A percentile compares a stretch with the other conserved stretches of the same genome.
Evolutionary conservation across 2,113 vertebrate species (phyloP).

Genomic region (Callaeas wilsoni): DNA sequence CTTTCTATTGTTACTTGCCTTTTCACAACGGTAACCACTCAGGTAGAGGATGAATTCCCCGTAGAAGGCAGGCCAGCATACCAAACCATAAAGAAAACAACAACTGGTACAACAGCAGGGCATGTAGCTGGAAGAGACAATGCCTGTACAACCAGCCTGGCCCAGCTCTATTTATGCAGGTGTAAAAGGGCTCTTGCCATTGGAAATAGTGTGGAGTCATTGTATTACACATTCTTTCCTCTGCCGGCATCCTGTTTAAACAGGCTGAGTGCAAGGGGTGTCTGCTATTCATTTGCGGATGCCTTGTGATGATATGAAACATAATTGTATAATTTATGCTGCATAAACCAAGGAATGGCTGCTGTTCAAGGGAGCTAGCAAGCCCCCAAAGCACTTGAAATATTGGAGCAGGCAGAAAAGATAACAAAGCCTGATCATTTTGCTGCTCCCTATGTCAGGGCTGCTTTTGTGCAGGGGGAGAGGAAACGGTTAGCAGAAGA

Average conservation of each 20-base stretch:
- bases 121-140: conserved; percentile 32
- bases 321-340: conserved; percentile 46
- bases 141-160: background rate
- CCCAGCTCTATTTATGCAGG: conserved; percentile 62
- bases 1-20: background rate
- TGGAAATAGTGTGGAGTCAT: conserved; percentile 37
- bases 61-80: background rate
- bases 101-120: background rate
- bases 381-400: conserved; percentile 18
- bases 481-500: background rate
- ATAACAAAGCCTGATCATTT: conserved; percentile 32
- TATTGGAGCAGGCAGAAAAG: conserved; percentile 55
- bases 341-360: conserved; percentile 38
- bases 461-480: background rate
- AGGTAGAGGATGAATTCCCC: background rate
- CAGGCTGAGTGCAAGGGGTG: conserved; percentile 30
- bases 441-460: background rate
- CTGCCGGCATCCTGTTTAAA: conserved; percentile 59
- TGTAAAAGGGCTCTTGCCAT: conserved; percentile 39
- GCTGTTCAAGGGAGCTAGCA: conserved; percentile 26
- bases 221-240: conserved; percentile 59
- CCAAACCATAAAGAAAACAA: conserved; percentile 8
- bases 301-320: conserved; percentile 53
- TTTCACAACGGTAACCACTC: background rate
- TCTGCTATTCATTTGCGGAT: conserved; percentile 51